phyloP scores from a whole-genome alignment of 2,888 invertebrate genomes.

The Dastarcus helophoroides region DNA sequence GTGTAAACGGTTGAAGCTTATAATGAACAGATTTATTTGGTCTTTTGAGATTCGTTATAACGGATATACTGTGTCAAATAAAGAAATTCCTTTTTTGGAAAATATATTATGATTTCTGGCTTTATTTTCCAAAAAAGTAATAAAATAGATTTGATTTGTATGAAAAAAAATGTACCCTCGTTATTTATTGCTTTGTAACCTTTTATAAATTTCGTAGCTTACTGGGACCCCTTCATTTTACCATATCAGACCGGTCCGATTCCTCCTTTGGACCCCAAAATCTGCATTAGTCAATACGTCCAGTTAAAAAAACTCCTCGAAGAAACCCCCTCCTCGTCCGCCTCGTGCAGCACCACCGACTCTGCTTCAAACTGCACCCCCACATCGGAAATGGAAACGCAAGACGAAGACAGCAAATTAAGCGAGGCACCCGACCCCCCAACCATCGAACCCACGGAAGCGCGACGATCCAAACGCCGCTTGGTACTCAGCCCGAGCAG shows the following conservation, averaged over 20 bases:
- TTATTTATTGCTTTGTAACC: too few relatives aligned
- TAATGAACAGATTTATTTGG: too few relatives aligned
- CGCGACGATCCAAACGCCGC: slow-evolving; percentile 16
- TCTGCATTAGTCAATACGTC: slow-evolving; percentile 35
- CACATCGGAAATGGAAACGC: slow-evolving; percentile 16
- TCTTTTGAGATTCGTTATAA: too few relatives aligned
- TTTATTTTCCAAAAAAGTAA: too few relatives aligned
- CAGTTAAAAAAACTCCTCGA: slow-evolving; percentile 37
- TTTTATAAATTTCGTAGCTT: slow-evolving; percentile 44
- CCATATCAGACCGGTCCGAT: slow-evolving; percentile 64
- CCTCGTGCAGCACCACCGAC: slow-evolving; percentile 25
- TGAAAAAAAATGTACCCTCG: too few relatives aligned
- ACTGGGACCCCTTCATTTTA: slow-evolving; percentile 52
- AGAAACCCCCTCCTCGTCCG: slow-evolving; percentile 29
- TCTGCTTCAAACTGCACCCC: slow-evolving; percentile 17
- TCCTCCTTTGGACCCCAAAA: slow-evolving; percentile 48
- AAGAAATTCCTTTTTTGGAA: too few relatives aligned
- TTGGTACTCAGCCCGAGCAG: slow-evolving; percentile 11
- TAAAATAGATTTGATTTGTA: too few relatives aligned
- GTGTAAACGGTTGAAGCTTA: too few relatives aligned
- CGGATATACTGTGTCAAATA: too few relatives aligned
- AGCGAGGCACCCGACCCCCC: too few relatives aligned
- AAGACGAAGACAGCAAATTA: slow-evolving; percentile 28
- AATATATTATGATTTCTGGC: too few relatives aligned
- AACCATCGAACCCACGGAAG: slow-evolving; percentile 4